A percentile compares a stretch with the other conserved stretches of the same genome.
These are phyloP conservation scores for Ectemnius cavifrons DNA, from an alignment of 2,888 invertebrate species.

Conservation along the genomic window DNA sequence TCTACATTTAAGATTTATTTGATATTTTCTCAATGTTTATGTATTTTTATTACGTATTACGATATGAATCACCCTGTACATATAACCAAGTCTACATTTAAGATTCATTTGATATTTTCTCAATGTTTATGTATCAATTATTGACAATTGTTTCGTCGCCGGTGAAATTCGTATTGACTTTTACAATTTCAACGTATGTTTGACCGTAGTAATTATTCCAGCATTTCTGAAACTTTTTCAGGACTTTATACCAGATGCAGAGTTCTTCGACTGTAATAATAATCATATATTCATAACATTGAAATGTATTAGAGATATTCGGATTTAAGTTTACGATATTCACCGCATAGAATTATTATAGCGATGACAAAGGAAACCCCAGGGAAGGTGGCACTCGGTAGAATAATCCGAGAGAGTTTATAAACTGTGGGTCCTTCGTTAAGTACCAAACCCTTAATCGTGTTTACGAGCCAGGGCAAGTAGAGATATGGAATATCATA, in stretches of 20 bases:
- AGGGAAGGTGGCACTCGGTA: slow-evolving; percentile 59
- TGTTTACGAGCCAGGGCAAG: slow-evolving; percentile 67
- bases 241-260: slow-evolving; percentile 65
- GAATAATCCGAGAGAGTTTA: slow-evolving; percentile 51
- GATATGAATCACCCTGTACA: too few species aligned
- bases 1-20: too few species aligned
- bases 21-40: too few species aligned
- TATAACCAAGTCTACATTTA: too few species aligned
- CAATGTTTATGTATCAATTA: too few species aligned
- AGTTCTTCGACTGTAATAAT: slow-evolving; percentile 64
- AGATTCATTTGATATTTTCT: too few species aligned
- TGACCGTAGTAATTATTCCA: slow-evolving; percentile 61
- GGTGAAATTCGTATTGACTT: too few species aligned
- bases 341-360: slow-evolving; percentile 64
- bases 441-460: slow-evolving; percentile 63
- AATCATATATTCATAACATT: slow-evolving; percentile 2
- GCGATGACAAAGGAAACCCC: slow-evolving; percentile 59
- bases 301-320: neutral
- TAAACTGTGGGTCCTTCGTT: slow-evolving; percentile 65
- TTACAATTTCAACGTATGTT: slow-evolving; percentile 1
- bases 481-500: slow-evolving; percentile 65
- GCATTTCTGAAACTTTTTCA: slow-evolving; percentile 58
- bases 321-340: neutral
- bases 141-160: too few species aligned
- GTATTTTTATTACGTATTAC: too few species aligned